Conservation (phyloP, 2,113 vertebrate species). For the Cercopithecus mona region DNA sequence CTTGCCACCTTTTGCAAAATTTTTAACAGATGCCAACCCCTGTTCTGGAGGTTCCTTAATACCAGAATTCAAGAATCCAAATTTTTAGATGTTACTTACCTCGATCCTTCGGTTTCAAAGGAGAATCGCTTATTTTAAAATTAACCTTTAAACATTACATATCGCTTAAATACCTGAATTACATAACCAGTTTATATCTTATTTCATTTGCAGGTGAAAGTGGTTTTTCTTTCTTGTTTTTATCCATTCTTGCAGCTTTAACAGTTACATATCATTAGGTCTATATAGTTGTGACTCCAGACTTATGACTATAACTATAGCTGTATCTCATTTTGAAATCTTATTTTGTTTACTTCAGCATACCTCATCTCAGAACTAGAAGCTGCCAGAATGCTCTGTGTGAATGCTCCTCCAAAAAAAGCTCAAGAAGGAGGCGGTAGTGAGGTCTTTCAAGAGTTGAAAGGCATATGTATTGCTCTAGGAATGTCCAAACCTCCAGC, state of each 20-base stretch:
- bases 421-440: conserved; percentile 91
- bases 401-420: conserved; percentile 92
- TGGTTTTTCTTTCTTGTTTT: conserved; percentile 70
- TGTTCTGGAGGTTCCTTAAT: conserved; percentile 54
- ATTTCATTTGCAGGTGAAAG: conserved; percentile 60
- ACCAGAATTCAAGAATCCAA: background rate
- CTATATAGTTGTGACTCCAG: conserved; percentile 73
- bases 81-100: conserved; percentile 10
- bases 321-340: conserved; percentile 80
- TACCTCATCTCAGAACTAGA: conserved; percentile 98
- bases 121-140: conserved; percentile 52
- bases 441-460: conserved; percentile 95
- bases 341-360: conserved; percentile 86
- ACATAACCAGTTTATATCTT: conserved; percentile 52
- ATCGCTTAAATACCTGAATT: conserved; percentile 53
- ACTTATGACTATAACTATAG: conserved; percentile 70
- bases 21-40: conserved; percentile 61
- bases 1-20: conserved; percentile 22
- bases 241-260: conserved; percentile 78
- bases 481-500: conserved; percentile 99
- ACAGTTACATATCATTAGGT: conserved; percentile 67
- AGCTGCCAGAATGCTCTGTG: conserved; percentile 95
- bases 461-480: conserved; percentile 96
- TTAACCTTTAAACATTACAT: conserved; percentile 32
- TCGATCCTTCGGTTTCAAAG: conserved; percentile 48